These are phyloP conservation scores for Hyppa rectilinea DNA, from an alignment of 2,888 invertebrate genomes.

Conservation along the genomic window DNA sequence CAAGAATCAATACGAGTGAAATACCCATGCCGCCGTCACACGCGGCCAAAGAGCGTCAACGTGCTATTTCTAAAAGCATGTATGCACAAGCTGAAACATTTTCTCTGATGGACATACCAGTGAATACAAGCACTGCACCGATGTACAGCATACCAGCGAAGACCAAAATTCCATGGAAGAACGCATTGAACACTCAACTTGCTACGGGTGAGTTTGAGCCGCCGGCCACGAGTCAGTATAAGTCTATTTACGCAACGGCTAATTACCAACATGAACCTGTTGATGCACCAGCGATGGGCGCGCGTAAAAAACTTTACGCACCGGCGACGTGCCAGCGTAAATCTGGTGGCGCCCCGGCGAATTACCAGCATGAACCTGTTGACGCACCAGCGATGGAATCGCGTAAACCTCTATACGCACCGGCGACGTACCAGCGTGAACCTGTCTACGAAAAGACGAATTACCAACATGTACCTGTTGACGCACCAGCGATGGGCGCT, in stretches of 20 bases:
- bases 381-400: too few relatives aligned
- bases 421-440: not conserved
- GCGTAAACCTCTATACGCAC: not conserved
- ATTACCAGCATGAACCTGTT: too few relatives aligned
- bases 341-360: too few relatives aligned
- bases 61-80: not conserved
- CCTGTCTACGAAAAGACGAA: conserved; percentile 4
- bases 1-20: conserved; percentile 2
- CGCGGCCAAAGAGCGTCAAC: not conserved
- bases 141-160: not conserved
- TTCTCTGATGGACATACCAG: too few relatives aligned
- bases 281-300: too few relatives aligned
- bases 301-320: too few relatives aligned
- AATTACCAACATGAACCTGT: conserved; percentile 5
- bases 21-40: conserved; percentile 17
- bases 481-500: too few relatives aligned
- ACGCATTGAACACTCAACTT: not conserved
- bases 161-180: too few relatives aligned
- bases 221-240: not conserved
- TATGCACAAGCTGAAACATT: too few relatives aligned
- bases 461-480: too few relatives aligned
- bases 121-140: not conserved
- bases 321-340: not conserved
- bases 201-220: not conserved
- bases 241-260: conserved; percentile 5